phyloP scores from a whole-genome alignment of 2,888 invertebrate species.

The Diadegma fenestrale region DNA sequence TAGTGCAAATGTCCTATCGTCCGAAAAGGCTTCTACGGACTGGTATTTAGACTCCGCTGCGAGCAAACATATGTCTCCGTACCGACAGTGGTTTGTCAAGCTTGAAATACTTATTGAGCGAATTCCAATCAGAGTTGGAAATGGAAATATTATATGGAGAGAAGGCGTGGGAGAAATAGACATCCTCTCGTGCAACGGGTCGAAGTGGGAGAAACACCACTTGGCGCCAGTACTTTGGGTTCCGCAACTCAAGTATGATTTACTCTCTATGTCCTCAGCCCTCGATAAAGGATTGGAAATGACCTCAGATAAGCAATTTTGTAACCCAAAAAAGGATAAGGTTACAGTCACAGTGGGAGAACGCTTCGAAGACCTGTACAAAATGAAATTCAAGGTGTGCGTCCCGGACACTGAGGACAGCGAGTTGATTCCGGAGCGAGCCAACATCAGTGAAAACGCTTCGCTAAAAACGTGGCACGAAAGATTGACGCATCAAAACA shows the following conservation, averaged over 20 bases:
- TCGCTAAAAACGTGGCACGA: too few species aligned
- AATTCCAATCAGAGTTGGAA: constrained; percentile 51
- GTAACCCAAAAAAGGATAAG: constrained; percentile 21
- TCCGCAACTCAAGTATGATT: constrained; percentile 61
- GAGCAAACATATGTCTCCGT: constrained; percentile 66
- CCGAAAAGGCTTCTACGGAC: background rate
- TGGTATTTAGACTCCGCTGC: constrained; percentile 69
- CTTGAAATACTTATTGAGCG: constrained; percentile 20
- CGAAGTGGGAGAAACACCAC: constrained; percentile 60
- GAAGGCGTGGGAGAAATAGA: constrained; percentile 58
- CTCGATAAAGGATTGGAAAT: constrained; percentile 64
- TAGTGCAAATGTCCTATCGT: background rate
- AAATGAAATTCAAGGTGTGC: too few species aligned
- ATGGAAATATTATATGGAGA: constrained; percentile 56
- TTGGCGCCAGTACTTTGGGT: constrained; percentile 57
- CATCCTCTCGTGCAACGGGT: constrained; percentile 65
- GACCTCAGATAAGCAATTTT: constrained; percentile 21
- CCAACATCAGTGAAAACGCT: too few species aligned
- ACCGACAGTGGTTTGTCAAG: constrained; percentile 59
- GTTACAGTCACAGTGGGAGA: constrained; percentile 51
- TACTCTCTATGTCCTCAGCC: constrained; percentile 47
- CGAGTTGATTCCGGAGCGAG: too few species aligned
- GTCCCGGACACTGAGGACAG: too few species aligned
- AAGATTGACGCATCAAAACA: too few species aligned
- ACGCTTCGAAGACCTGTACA: constrained; percentile 45